Base-by-base conservation (phyloP, 2,113 vertebrate genomes). In the Etia nguti region DNA sequence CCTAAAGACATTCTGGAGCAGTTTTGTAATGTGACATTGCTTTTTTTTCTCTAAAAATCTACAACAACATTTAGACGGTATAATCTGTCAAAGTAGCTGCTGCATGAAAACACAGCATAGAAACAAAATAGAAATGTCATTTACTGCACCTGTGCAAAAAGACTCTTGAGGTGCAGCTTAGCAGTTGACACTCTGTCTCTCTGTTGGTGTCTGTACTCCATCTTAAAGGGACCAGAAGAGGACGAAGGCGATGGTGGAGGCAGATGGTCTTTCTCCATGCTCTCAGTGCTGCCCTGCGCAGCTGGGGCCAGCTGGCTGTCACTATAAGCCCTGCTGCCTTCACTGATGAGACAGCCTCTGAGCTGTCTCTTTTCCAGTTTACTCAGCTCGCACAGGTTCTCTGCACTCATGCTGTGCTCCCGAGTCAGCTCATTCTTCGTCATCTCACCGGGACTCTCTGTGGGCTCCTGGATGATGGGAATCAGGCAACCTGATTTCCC, bases 291-390 rank as follows among this genome's bases (percentile, higher is more conserved):
- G 75, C 89, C 90, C 48, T 80, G 46, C 15, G 26, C 3, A 2
- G 6, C 83, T 0, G 91, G 89, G 24, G 88, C 81, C 87, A 97
- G 88, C 92, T 97, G 96, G 46, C 96, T 80, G 85, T 97, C 96
- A 5, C 96, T 97, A 92, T 97, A 97, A 15, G 96, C 96, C 88
- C 95, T 92, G 87, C 80, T 96, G 24, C 94, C 86, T 8, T 96
- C 90, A 9, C 41, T 89, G 2, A 97, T 81, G 8, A 10, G 8
- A 1, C 87, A 85, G 24, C 95, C 93, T 8, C 73, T 41, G 1
- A 96, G 94, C 24, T 87, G 84, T 26, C 20, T 79, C 6, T 85
- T 85, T 13, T 93, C 89, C 75, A 46, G 84, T 8, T 93, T 92
- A 0, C 80, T 92, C 55, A 89, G 81, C 8, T 89, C 85, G 0